Evolutionary conservation across 2,797 vertebrate species (phyloP).

Genomic region (Agapornis canus): DNA sequence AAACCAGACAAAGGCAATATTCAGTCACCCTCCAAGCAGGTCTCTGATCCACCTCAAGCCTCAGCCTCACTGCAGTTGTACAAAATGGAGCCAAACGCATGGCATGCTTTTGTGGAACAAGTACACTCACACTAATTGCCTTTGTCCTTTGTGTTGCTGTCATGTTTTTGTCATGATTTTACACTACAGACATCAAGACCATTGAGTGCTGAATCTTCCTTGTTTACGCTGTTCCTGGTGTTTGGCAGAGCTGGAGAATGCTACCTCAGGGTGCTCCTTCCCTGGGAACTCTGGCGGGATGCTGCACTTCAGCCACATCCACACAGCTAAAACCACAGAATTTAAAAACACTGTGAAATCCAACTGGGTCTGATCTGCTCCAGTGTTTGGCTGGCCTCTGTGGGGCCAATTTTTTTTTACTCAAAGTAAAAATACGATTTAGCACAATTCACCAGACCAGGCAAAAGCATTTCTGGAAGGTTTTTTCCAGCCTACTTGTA

Average conservation of each 20-base stretch:
- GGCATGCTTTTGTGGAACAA: not conserved
- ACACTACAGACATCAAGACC: not conserved
- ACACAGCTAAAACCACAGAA: constrained; percentile 28
- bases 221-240: not conserved
- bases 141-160: not conserved
- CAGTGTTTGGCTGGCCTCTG: not conserved
- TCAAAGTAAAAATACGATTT: constrained; percentile 36
- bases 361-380: constrained; percentile 16
- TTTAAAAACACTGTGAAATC: constrained; percentile 39
- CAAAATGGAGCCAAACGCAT: not conserved
- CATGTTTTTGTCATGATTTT: not conserved
- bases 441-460: constrained; percentile 29
- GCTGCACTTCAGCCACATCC: constrained; percentile 48
- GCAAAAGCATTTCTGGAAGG: constrained; percentile 18
- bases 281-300: not conserved
- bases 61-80: not conserved
- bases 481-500: not conserved
- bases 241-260: not conserved
- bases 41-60: not conserved
- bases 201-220: not conserved
- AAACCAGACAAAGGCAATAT: not conserved
- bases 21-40: not conserved
- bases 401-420: not conserved
- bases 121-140: not conserved
- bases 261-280: constrained; percentile 1